A percentile compares a stretch with the other conserved stretches of the same genome.
These are phyloP conservation scores for Saguinus imperator DNA, from an alignment of 2,113 vertebrate genomes.

Conservation along the genomic window DNA sequence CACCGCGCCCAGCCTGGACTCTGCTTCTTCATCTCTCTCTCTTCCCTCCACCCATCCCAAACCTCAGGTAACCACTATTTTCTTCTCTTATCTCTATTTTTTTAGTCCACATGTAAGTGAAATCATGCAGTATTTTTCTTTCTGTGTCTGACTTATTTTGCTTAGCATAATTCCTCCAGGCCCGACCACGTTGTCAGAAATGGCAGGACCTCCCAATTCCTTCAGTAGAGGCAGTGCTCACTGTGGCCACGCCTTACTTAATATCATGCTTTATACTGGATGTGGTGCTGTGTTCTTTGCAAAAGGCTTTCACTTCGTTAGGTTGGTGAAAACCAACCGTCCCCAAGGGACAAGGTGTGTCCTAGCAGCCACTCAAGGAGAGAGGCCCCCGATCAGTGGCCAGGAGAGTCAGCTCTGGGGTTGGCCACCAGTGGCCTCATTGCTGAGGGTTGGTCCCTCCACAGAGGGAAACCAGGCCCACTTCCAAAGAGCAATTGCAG, in stretches of 20 bases:
- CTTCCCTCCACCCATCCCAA: neutral
- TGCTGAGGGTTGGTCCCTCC: rapidly evolving
- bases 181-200: neutral
- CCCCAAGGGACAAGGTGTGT: neutral
- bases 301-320: neutral
- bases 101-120: neutral
- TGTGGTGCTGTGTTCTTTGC: neutral
- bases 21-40: neutral
- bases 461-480: rapidly evolving
- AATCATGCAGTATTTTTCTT: neutral
- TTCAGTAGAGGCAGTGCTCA: neutral
- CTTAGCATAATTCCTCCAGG: neutral
- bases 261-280: rapidly evolving
- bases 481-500: neutral
- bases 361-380: neutral
- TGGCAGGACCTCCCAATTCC: neutral
- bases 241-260: too few species aligned
- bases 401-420: neutral
- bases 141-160: neutral
- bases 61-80: neutral
- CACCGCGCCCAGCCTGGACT: neutral
- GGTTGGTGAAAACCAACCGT: neutral
- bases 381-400: too few species aligned
- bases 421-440: rapidly evolving
- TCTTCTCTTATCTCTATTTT: neutral